These are phyloP conservation scores for Anthopleura xanthogrammica DNA, from an alignment of 92 coral and sea anemone species.

Conservation along the genomic window DNA sequence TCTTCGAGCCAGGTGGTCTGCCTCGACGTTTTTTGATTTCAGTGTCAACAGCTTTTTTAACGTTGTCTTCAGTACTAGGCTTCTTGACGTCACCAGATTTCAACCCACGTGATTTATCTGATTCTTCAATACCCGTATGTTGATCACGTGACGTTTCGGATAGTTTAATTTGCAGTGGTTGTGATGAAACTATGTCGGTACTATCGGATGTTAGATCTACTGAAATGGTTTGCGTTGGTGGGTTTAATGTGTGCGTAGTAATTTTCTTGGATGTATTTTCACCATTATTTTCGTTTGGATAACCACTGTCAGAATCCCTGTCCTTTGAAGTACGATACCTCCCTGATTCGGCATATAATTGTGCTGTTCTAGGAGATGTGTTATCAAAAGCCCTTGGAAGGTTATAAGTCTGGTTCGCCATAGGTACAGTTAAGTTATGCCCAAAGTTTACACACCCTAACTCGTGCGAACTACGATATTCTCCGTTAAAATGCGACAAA, in stretches of 20 bases:
- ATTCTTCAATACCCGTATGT: constrained; percentile 10
- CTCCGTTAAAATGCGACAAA: background rate
- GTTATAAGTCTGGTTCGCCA: background rate
- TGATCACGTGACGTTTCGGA: constrained; percentile 19
- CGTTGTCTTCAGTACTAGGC: background rate
- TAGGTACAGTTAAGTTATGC: background rate
- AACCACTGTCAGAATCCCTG: background rate
- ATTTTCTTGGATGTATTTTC: background rate
- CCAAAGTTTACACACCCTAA: background rate
- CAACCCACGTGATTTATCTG: constrained; percentile 5
- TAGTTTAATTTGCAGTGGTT: background rate
- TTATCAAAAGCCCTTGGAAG: constrained; percentile 21
- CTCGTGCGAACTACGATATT: background rate
- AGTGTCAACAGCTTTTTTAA: background rate
- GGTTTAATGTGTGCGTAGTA: background rate
- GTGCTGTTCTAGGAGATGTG: background rate
- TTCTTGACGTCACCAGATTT: background rate
- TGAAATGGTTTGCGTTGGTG: background rate
- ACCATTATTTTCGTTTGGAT: background rate
- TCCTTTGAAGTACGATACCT: background rate
- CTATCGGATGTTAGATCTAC: background rate
- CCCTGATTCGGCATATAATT: background rate
- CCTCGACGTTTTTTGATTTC: constrained; percentile 34
- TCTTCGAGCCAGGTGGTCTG: constrained; percentile 40
- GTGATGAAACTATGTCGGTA: background rate